Evolutionary conservation across 2,797 vertebrate species (phyloP), one percentile per base, ranked within the genome.

Genomic region (Delichon dasypus): DNA sequence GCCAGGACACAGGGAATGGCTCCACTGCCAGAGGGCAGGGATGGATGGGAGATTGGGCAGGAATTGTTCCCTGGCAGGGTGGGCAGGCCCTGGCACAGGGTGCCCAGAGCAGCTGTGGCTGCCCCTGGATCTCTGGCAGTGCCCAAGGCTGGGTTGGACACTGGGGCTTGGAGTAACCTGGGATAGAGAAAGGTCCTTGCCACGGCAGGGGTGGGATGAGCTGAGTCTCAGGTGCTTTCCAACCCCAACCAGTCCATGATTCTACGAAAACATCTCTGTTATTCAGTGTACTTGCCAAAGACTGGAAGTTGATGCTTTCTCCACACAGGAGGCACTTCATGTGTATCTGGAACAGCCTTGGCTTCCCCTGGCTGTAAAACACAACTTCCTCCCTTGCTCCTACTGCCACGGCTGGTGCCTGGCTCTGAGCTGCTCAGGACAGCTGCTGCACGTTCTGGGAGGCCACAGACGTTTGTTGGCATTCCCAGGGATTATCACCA

Each of bases 21-120:
- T 48, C 5, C 7, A 42, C 0, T 61, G 48, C 3, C 55, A 54
- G 30, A 54, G 47, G 45, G 27, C 23, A 60, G 48, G 16, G 19
- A 0, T 54, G 1, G 40, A 5, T 45, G 40, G 45, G 47, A 85
- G 1, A 4, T 9, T 45, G 16, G 54, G 64, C 3, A 38, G 48
- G 7, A 66, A 45, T 68, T 29, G 2, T 53, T 53, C 15, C 38
- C 32, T 68, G 38, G 0, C 0, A 85, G 54, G 62, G 62, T 53
- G 47, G 19, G 7, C 3, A 75, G 54, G n/a, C 16, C 68, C 82
- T 85, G 72, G 47, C 64, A 61, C 64, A 76, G 55, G 38, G 30
- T 61, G 40, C 64, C 48, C 83, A 77, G 48, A 77, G 55, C 2
- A 61, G 55, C 64, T 76, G 55, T 4, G 72, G 83, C 71, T 85